Evolutionary conservation across 2,888 invertebrate species (phyloP), one percentile per base, ranked within the genome.

Genomic region (Fragum sueziense): DNA sequence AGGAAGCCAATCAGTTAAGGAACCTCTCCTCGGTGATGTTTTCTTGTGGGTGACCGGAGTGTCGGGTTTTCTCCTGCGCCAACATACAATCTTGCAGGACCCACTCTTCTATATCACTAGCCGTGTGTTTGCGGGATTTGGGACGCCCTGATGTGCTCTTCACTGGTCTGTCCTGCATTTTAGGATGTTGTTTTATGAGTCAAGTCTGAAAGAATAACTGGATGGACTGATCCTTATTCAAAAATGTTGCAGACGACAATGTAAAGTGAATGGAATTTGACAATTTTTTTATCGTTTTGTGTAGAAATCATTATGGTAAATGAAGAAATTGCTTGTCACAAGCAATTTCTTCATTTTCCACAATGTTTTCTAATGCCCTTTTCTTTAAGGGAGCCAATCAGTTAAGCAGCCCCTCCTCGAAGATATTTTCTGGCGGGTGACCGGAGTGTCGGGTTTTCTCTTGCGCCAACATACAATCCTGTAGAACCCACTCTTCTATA

Each of bases 41-140:
- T 77, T 91, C 91, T 11, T 87, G 76, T 7, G 91, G 86, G 71
- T 89, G 88, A 6, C 91, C 91, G 0, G 89, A 86, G 79, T 87
- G 89, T 25, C 91, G 78, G 2, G 79, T 71, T 22, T 76, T 74
- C n/a, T 79, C 82, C 2, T 54, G 57, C 6, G 76, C 70, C 47
- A 75, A 62, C n/a, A 79, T 75, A n/a, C 57, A 77, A 14, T 76
- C 79, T 34, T 79, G 74, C 9, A 77, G 34, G 2, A 89, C 90
- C 92, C 91, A 91, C n/a, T 88, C 88, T 76, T 91, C 89, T 0
- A 91, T 91, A 61, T 91, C 91, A 68, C 90, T 90, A 70, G 86
- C 76, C 25, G 88, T 89, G 75, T 87, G 86, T 62, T 87, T 87
- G 68, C 80, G 87, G 4, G 84, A 62, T 72, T 77, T 85, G 17